Evolutionary conservation across 2,797 vertebrate species (phyloP), one percentile per base, ranked within the genome.

Genomic region (Falco novaeseelandiae): DNA sequence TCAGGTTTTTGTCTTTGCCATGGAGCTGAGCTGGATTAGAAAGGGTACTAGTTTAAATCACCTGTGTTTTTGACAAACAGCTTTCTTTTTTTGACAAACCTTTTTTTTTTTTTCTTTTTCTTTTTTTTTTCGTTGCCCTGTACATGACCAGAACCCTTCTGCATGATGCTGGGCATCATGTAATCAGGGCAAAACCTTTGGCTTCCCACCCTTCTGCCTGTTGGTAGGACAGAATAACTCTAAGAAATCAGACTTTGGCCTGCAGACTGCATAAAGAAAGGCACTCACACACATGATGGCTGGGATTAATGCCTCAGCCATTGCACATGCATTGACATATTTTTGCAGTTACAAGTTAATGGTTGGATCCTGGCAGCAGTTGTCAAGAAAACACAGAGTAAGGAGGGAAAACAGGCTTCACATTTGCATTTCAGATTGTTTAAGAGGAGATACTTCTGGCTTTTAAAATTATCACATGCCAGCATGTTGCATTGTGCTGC

Each of bases 391-490:
- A 96, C 80, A 95, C 25, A 92, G 83, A 93, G 36, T 3, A 52
- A 83, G 59, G 62, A 92, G 27, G 44, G 63, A 63, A 93, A 94
- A 83, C 13, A 59, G 67, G 18, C 73, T 87, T 91, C 67, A 67
- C 27, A 91, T 94, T 85, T 95, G 57, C 48, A 89, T 94, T 94
- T 94, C 87, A 89, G 83, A 80, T 80, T 93, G 62, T 92, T 94
- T 95, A 90, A 91, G 55, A 59, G 44, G 40, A 93, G 71, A 77
- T 90, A 59, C 59, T 96, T 90, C 81, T 94, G 90, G 34, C 22
- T 95, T 10, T 83, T 85, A 83, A 93, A 96, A 92, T 91, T 94
- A 93, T 74, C 57, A 80, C 81, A 63, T 95, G 92, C 86, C 81
- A 93, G 36, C 21, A 4, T 66, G 22, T 76, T 87, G 52, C 66